phyloP scores from a whole-genome alignment of 2,113 vertebrate genomes.

The Hyperoodon ampullatus region DNA sequence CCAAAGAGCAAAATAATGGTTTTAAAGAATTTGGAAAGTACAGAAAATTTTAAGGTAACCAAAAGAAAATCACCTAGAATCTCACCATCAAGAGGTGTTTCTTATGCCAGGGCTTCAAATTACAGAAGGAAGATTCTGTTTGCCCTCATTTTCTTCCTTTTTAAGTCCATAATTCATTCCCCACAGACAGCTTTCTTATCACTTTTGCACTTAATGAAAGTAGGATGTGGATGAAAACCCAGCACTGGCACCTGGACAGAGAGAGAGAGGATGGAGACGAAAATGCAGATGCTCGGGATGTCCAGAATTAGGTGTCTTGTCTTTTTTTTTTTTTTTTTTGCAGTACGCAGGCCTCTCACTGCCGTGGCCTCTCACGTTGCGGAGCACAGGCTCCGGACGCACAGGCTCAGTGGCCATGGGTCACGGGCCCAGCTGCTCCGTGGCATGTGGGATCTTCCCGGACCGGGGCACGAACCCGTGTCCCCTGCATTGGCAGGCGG shows the following conservation, averaged over 20 bases:
- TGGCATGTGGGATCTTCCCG: no score
- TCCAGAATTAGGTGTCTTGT: not conserved
- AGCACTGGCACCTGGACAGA: not conserved
- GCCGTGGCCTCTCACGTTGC: no score
- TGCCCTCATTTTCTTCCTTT: not conserved
- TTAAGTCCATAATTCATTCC: conserved; percentile 19
- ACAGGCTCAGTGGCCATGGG: no score
- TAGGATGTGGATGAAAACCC: not conserved
- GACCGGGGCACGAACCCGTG: no score
- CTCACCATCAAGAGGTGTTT: not conserved
- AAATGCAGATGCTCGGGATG: not conserved
- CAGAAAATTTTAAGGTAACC: conserved; percentile 42
- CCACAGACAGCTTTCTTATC: not conserved
- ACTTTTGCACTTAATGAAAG: conserved; percentile 16
- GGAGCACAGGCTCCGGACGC: no score
- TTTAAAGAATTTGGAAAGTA: conserved; percentile 57
- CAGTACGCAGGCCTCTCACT: no score
- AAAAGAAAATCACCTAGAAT: conserved; percentile 36
- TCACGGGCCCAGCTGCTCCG: no score
- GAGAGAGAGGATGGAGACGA: not conserved
- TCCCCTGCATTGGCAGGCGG: no score
- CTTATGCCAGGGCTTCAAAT: not conserved
- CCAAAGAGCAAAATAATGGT: not conserved
- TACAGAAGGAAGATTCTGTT: not conserved
- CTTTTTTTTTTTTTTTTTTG: no score